A percentile compares a stretch with the other conserved stretches of the same genome.
phyloP scores from a whole-genome alignment of 2,888 invertebrate genomes.

The Argynnis bischoffii region DNA sequence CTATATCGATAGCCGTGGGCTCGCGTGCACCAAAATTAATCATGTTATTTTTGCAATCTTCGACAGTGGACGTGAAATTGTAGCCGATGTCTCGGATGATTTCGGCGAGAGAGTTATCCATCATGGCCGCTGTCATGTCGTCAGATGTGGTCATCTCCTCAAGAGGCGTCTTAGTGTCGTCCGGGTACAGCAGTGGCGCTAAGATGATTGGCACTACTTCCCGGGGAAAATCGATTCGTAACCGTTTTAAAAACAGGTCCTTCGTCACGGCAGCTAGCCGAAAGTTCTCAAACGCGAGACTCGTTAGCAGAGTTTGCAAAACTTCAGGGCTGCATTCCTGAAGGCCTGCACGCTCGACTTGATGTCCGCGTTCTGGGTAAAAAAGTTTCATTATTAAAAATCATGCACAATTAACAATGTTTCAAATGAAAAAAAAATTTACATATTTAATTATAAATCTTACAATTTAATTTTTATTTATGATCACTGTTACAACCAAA shows the following conservation, averaged over 20 bases:
- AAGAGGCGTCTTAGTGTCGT: conserved; percentile 86
- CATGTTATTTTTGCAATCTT: conserved; percentile 93
- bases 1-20: conserved; percentile 91
- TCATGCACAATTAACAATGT: no score
- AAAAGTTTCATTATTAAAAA: conserved; percentile 17
- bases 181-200: conserved; percentile 93
- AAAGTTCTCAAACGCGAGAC: conserved; percentile 83
- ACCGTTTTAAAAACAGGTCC: conserved; percentile 90
- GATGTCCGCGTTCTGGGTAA: conserved; percentile 83
- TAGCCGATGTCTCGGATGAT: conserved; percentile 96
- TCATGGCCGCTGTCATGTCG: conserved; percentile 83
- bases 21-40: conserved; percentile 91
- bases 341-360: conserved; percentile 90
- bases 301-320: conserved; percentile 89
- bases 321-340: conserved; percentile 96
- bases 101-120: conserved; percentile 92
- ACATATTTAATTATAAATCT: no score
- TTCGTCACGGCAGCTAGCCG: conserved; percentile 88
- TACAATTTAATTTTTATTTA: no score
- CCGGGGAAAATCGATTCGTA: conserved; percentile 93
- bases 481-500: no score
- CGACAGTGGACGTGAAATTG: conserved; percentile 91
- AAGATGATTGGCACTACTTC: conserved; percentile 94
- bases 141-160: conserved; percentile 84
- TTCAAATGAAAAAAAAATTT: no score